A percentile compares a stretch with the other conserved stretches of the same genome.
Evolutionary conservation across 2,888 invertebrate species (phyloP).

Genomic region (Pristionchus fissidentatus): DNA sequence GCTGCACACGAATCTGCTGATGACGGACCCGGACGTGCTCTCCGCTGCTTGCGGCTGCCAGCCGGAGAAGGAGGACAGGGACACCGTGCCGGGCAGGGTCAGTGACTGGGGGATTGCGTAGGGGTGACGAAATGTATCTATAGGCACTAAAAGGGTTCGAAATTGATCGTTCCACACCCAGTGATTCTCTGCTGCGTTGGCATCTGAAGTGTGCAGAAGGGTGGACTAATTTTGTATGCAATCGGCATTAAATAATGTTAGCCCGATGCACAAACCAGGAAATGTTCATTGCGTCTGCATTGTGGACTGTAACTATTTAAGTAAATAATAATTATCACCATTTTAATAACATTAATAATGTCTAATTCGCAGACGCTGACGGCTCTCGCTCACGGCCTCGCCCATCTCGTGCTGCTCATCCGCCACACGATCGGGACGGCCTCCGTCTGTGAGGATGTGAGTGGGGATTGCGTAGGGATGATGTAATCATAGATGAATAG

Average conservation of each 20-base stretch:
- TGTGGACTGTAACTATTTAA: too few relatives aligned
- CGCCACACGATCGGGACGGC: slow-evolving; percentile 85
- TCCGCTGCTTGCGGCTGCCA: slow-evolving; percentile 81
- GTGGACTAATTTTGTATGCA: too few relatives aligned
- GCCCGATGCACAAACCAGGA: too few relatives aligned
- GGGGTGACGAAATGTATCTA: too few relatives aligned
- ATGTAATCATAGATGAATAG: not conserved
- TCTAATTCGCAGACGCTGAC: slow-evolving; percentile 43
- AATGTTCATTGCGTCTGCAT: too few relatives aligned
- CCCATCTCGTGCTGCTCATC: slow-evolving; percentile 90
- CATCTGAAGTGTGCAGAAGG: too few relatives aligned
- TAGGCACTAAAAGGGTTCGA: too few relatives aligned
- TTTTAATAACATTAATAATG: too few relatives aligned
- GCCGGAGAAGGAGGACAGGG: slow-evolving; percentile 81
- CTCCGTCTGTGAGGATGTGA: slow-evolving; percentile 76
- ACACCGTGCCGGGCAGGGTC: slow-evolving; percentile 5
- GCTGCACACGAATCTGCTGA: slow-evolving; percentile 60
- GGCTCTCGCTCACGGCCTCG: slow-evolving; percentile 86
- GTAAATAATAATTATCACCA: too few relatives aligned
- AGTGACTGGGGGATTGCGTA: not conserved
- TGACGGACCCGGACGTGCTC: slow-evolving; percentile 77
- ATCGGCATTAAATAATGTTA: too few relatives aligned
- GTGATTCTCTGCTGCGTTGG: too few relatives aligned
- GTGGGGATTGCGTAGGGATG: not conserved
- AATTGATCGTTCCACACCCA: not conserved